Percentiles rank a stretch among this genome's conserved stretches.
These are phyloP conservation scores for Nebria salina DNA, from an alignment of 2,888 invertebrate genomes.

Conservation along the genomic window DNA sequence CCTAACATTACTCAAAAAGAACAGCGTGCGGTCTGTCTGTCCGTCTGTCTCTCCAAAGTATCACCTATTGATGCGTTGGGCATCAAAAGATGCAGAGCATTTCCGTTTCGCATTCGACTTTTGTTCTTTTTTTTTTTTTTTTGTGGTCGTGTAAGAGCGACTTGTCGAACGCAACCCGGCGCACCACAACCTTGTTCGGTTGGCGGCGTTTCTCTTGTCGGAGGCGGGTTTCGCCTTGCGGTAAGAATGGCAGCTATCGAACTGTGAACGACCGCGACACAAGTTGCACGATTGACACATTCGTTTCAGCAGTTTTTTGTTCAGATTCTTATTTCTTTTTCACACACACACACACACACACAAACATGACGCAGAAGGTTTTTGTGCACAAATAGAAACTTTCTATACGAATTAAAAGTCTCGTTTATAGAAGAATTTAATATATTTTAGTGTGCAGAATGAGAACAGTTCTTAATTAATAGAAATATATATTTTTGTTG, in stretches of 20 bases:
- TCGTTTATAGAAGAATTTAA: too few species aligned
- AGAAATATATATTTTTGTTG: too few species aligned
- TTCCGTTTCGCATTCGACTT: background rate
- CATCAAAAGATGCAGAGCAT: background rate
- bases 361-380: too few species aligned
- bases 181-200: background rate
- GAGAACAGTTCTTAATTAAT: too few species aligned
- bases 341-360: too few species aligned
- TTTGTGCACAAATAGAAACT: too few species aligned
- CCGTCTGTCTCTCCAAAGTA: background rate
- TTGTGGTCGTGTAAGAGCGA: background rate
- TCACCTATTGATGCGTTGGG: background rate
- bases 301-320: conserved; percentile 43
- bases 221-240: background rate
- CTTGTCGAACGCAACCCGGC: background rate
- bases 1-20: background rate
- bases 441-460: too few species aligned
- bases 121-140: background rate
- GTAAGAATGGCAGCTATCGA: conserved; percentile 29
- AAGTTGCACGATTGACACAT: conserved; percentile 43
- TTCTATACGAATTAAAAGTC: too few species aligned
- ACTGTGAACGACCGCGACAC: conserved; percentile 37
- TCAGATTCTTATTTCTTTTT: conserved; percentile 15
- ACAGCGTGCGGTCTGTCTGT: background rate
- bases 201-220: background rate